Evolutionary conservation across 2,888 invertebrate species (phyloP), one percentile per base, ranked within the genome.

Genomic region (Drosophila borealis): DNA sequence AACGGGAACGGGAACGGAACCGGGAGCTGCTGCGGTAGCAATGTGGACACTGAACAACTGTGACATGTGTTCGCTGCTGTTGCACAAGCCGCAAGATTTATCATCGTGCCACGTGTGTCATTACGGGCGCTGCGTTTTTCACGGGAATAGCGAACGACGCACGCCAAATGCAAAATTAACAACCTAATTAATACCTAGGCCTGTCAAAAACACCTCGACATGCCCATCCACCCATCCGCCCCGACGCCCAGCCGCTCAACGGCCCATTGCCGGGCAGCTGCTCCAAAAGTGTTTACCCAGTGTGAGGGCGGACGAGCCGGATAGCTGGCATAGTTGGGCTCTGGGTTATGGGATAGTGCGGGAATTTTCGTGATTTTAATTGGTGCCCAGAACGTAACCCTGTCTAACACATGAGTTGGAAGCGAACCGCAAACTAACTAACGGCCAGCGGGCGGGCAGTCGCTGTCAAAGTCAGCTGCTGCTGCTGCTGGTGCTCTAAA

Each of bases 151-250:
- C 82, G 72, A 71, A 68, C 88, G 89, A 87, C 89, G 89, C 78
- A 75, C 83, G 89, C 88, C 85, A 89, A 90, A 89, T 90, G 89
- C 87, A 89, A 89, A 91, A 90, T 91, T 91, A 90, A 90, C 91
- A 91, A 91, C 90, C 91, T 91, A 90, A 90, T 90, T 90, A 90
- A 91, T 91, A 88, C 85, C 81, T 87, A 79, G 83, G 63, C 65
- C 67, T 61, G 72, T 68, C 82, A 70, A 60, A 70, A 69, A 63
- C 71, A 67, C 70, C 61, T 50, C 84, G 64, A 63, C 60, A 57
- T 53, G 34, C 67, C 54, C 62, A 46, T 51, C 62, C 53, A 48
- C 49, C 53, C 62, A 55, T 44, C 46, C 63, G 37, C 49, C 46
- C 60, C 45, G 8, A 11, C 19, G 8, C 62, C 64, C 64, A 37